Percentiles rank a stretch among this genome's conserved stretches.
phyloP scores from a whole-genome alignment of 2,113 vertebrate genomes.

The Esox niger region DNA sequence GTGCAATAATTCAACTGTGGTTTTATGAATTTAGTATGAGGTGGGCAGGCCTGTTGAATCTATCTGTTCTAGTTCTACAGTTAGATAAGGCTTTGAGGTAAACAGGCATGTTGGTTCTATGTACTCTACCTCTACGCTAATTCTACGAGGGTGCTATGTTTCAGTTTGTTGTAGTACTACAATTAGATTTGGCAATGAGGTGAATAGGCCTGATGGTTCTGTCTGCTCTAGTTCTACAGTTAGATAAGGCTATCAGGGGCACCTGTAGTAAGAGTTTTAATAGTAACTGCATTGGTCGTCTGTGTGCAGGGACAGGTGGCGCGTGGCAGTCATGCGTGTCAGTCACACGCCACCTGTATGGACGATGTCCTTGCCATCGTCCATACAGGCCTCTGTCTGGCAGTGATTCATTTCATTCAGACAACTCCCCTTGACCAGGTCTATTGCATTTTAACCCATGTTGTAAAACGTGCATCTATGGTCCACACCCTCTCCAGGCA shows the following conservation, averaged over 20 bases:
- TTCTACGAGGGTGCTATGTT: slow-evolving; percentile 41
- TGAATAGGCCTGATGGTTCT: slow-evolving; percentile 28
- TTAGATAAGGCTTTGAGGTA: not conserved
- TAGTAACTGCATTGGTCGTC: not conserved
- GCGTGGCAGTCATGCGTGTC: slow-evolving; percentile 22
- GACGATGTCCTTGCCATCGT: not conserved
- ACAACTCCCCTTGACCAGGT: not conserved
- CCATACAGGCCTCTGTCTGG: no score
- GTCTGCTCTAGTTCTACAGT: slow-evolving; percentile 26
- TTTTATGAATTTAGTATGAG: slow-evolving; percentile 62
- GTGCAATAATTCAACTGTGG: slow-evolving; percentile 55
- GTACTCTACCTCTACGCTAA: no score
- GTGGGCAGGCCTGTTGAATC: slow-evolving; percentile 29
- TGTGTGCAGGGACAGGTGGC: slow-evolving; percentile 1
- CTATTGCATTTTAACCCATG: not conserved
- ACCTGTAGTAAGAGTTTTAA: slow-evolving; percentile 1
- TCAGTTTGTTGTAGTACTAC: slow-evolving; percentile 28
- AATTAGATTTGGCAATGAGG: slow-evolving; percentile 25
- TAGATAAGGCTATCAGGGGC: not conserved
- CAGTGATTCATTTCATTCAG: no score
- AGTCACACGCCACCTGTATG: not conserved
- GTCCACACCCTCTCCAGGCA: slow-evolving; percentile 49
- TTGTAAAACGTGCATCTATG: slow-evolving; percentile 19
- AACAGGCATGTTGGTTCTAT: no score
- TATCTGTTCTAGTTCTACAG: slow-evolving; percentile 26